Evolutionary conservation across 2,113 vertebrate genomes (phyloP), one percentile per base, ranked within the genome.

Genomic region (Micromys minutus): DNA sequence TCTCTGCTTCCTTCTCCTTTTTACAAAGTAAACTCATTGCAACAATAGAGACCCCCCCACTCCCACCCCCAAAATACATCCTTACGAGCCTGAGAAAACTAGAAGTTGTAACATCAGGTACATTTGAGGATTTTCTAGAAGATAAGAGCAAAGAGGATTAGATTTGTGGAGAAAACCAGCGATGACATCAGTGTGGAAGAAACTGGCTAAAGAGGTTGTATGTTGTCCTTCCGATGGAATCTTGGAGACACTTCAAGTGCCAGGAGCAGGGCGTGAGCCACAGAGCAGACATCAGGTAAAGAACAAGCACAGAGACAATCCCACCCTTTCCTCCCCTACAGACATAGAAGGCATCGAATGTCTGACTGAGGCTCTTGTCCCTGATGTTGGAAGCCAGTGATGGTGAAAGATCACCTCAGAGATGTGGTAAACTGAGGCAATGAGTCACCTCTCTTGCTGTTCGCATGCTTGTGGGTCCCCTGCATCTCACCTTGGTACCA

Each of bases 81-180:
- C 36, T 16, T 79, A 83, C 80, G 67, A 89, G 26, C 9, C 55
- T 26, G 19, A 59, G 55, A 83, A 90, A 96, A 95, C 16, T 39
- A 90, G 75, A 87, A 96, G 86, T 61, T 8, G 42, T 77, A 59
- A 45, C 47, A 95, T 77, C 1, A 26, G 90, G 76, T 71, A 94
- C 89, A 50, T 47, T 12, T 85, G 50, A 96, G 84, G 36, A 77
- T 42, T 52, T 95, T 96, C 63, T 94, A 87, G 50, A 94, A 95
- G 94, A 93, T 59, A 85, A 87, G 93, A 89, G 15, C 85, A 97
- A 80, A 81, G 22, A 91, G 26, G 84, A 77, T 76, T 83, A 87
- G 65, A 92, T 93, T 90, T 94, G 67, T 52, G 15, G 34, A 93
- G 80, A 84, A 93, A 93, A 77, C 47, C 45, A 93, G 12, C 61